A percentile compares a stretch with the other conserved stretches of the same genome.
phyloP scores from a whole-genome alignment of 2,888 invertebrate species.

The Dicroscelio sp. region DNA sequence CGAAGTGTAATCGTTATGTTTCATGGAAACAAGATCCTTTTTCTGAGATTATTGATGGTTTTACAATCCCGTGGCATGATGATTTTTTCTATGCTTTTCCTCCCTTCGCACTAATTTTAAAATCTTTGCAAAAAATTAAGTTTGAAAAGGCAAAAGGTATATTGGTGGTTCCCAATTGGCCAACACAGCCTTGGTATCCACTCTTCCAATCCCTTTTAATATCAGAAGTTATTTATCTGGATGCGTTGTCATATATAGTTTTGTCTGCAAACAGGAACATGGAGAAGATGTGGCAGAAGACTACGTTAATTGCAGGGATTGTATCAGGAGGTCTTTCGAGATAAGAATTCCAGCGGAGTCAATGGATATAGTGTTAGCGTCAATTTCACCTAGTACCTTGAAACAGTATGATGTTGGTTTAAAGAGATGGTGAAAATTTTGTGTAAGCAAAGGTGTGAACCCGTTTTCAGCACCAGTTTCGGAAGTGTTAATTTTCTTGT shows the following conservation, averaged over 20 bases:
- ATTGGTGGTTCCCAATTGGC: conserved; percentile 21
- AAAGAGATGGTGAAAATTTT: background rate
- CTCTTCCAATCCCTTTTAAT: background rate
- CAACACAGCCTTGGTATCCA: conserved; percentile 36
- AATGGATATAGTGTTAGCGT: background rate
- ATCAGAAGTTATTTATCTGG: background rate
- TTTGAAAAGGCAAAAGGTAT: background rate
- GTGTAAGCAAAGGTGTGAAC: background rate
- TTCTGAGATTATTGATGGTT: background rate
- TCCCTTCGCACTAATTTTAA: background rate
- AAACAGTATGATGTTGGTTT: background rate
- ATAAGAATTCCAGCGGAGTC: background rate
- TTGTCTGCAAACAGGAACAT: background rate
- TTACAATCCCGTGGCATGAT: background rate
- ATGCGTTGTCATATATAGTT: background rate
- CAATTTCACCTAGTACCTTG: background rate
- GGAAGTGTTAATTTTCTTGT: conserved; percentile 22
- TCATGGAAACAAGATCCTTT: conserved; percentile 29
- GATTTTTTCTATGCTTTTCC: conserved; percentile 19
- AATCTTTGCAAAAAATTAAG: background rate
- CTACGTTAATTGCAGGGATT: background rate
- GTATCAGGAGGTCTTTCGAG: background rate
- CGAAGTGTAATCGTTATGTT: conserved; percentile 40
- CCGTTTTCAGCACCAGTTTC: background rate
- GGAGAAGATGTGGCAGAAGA: background rate